Evolutionary conservation across 1,140 invertebrate genomes (phyloP).

Genomic region (Sycophaga agraensis): DNA sequence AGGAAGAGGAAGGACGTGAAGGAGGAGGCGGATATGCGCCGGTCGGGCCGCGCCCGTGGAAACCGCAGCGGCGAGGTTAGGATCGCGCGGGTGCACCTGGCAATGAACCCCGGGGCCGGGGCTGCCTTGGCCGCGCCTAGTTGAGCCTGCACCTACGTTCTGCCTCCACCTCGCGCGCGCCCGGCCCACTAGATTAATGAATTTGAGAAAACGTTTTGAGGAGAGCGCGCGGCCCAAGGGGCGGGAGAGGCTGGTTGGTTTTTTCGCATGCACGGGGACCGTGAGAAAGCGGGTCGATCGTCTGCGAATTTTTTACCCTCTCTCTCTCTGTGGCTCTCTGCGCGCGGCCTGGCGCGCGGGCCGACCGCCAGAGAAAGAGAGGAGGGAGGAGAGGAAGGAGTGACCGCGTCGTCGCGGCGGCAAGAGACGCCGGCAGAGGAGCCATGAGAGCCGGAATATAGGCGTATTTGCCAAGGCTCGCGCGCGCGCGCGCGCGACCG

Average conservation of each 20-base stretch:
- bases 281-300: slow-evolving; percentile 46
- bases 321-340: neutral
- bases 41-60: too few relatives aligned
- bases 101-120: too few relatives aligned
- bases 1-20: too few relatives aligned
- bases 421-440: too few relatives aligned
- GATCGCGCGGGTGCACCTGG: neutral
- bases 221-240: too few relatives aligned
- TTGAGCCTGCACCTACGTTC: neutral
- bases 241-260: neutral
- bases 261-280: slow-evolving; percentile 30
- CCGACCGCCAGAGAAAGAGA: slow-evolving; percentile 5
- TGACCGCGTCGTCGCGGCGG: too few relatives aligned
- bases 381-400: slow-evolving; percentile 32
- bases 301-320: slow-evolving; percentile 38
- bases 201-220: slow-evolving; percentile 22
- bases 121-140: too few relatives aligned
- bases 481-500: slow-evolving; percentile 7
- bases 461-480: slow-evolving; percentile 39
- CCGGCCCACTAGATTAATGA: slow-evolving; percentile 21
- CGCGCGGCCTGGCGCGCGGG: neutral
- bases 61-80: too few relatives aligned
- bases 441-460: too few relatives aligned
- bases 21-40: too few relatives aligned
- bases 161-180: neutral